Base-by-base conservation (phyloP, 64 coral and sea anemone genomes). In the Stichodactyla mertensii region DNA sequence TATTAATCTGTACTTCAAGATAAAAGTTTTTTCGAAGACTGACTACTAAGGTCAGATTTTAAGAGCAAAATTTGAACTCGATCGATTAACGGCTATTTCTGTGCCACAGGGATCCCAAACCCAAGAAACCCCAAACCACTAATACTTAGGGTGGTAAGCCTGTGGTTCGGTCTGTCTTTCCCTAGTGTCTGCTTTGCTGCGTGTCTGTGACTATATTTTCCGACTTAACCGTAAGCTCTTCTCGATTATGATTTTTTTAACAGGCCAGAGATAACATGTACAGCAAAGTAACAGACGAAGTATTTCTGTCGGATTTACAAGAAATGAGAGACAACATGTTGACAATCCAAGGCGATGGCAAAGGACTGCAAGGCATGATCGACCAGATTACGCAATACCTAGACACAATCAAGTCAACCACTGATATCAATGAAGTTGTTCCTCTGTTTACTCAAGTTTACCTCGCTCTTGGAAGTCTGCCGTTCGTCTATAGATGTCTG, bases 331-430 rank as follows among this genome's bases (percentile, higher is more conserved):
- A 52, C 45, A 80, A 80, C 52, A 80, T 80, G 78, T 2, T 53
- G 78, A 16, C 36, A 13, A 80, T 80, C 13, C 78, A 80, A 80
- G 78, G 78, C 4, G 78, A 54, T 51, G 13, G 12, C 5, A 52
- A 80, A 19, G 78, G 78, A 7, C 52, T 80, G 78, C 78, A 80
- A 20, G 78, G 54, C 19, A 80, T 80, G 78, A 80, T 80, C 10
- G 51, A 54, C 78, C 1, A 18, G 20, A 54, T 51, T 15, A 20
- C 16, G 6, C 4, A 18, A 80, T 80, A 80, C 51, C 14, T 80
- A 11, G 45, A 80, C 6, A 7, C 20, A 10, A 80, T 80, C 5
- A 52, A 52, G 7, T 52, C 45, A 2, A 54, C 4, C 52, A 55
- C 14, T 12, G 52, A 80, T 53, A 10, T 80, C 3, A 55, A 55